phyloP scores from a whole-genome alignment of 2,113 vertebrate genomes.

The Pollimyrus isidori region DNA sequence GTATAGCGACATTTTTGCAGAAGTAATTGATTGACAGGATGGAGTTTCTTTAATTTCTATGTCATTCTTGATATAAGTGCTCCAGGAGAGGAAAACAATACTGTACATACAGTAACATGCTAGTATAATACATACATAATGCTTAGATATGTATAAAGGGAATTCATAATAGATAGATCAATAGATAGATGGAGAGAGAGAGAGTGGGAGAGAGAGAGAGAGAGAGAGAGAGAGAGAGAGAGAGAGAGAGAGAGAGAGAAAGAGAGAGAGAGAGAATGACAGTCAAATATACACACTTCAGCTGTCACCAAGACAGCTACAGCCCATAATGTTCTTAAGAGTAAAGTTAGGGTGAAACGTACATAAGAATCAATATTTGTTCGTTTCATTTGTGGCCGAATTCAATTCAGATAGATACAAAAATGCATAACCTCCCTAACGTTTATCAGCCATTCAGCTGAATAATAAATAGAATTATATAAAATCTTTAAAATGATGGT shows the following conservation, averaged over 20 bases:
- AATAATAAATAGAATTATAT: background rate
- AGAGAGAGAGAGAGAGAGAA: background rate
- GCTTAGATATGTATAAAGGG: background rate
- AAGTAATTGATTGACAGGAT: background rate
- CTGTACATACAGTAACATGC: background rate
- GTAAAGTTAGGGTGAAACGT: background rate
- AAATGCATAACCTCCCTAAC: background rate
- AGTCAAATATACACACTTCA: background rate
- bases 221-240: background rate
- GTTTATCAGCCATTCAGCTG: background rate
- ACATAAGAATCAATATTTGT: background rate
- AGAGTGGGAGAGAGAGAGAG: background rate
- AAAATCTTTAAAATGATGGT: background rate
- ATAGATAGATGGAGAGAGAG: background rate
- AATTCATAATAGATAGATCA: background rate
- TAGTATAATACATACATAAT: background rate
- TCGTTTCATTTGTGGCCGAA: background rate
- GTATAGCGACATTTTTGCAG: background rate
- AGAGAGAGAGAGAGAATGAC: background rate
- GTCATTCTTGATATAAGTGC: background rate
- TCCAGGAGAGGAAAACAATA: background rate
- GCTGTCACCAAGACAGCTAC: conserved; percentile 2
- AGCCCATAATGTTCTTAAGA: conserved; percentile 10
- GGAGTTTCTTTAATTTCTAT: background rate
- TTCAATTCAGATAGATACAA: background rate